Conservation (phyloP, 2,113 vertebrate genomes). For the Natator depressus region DNA sequence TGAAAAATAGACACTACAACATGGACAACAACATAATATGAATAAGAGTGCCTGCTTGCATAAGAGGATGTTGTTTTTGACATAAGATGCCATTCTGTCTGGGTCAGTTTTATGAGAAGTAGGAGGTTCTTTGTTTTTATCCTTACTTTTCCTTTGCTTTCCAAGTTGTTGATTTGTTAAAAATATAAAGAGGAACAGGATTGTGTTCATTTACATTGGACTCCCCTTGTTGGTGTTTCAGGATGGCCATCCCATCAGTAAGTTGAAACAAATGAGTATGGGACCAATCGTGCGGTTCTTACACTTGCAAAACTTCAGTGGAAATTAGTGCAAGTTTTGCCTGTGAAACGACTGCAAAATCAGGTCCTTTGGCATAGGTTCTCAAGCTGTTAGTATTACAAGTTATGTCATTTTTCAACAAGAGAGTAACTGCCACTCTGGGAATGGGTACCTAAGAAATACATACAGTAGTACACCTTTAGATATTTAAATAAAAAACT, state of each 20-base stretch:
- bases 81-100: not conserved
- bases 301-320: not conserved
- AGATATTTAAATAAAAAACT: not conserved
- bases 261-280: not conserved
- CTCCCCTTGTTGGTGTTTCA: not conserved
- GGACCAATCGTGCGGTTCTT: not conserved
- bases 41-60: constrained; percentile 32
- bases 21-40: not conserved
- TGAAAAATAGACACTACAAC: constrained; percentile 43
- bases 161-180: not conserved
- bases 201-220: not conserved
- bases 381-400: not conserved
- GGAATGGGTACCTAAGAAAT: not conserved
- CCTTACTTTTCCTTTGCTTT: not conserved
- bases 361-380: not conserved
- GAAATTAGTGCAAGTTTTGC: constrained; percentile 11
- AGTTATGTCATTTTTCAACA: not conserved
- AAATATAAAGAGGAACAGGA: not conserved
- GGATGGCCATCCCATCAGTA: not conserved
- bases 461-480: not conserved
- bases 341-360: not conserved
- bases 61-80: not conserved
- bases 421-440: not conserved
- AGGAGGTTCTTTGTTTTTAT: not conserved
- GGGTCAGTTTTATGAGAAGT: not conserved